These are phyloP conservation scores for Junonia oenone DNA, from an alignment of 2,888 invertebrate species.

Conservation along the genomic window DNA sequence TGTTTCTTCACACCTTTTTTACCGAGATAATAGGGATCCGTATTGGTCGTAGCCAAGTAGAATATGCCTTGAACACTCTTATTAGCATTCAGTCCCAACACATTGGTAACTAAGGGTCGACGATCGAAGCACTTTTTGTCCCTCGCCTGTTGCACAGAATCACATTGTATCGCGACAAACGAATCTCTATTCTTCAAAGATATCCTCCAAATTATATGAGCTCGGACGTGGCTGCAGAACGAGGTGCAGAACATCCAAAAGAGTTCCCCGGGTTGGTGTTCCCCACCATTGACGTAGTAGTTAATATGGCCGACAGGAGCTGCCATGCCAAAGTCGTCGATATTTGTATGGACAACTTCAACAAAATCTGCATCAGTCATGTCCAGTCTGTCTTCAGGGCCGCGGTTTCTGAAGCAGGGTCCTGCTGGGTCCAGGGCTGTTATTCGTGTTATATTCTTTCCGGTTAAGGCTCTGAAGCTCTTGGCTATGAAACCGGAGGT, in stretches of 20 bases:
- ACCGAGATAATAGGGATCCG: slow-evolving; percentile 52
- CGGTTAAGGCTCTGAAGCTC: slow-evolving; percentile 44
- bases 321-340: slow-evolving; percentile 58
- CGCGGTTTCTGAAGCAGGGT: slow-evolving; percentile 56
- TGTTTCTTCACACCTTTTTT: slow-evolving; percentile 50
- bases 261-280: slow-evolving; percentile 42
- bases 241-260: slow-evolving; percentile 34
- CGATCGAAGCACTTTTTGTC: slow-evolving; percentile 36
- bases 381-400: slow-evolving; percentile 51
- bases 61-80: slow-evolving; percentile 39
- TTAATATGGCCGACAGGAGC: slow-evolving; percentile 57
- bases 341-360: slow-evolving; percentile 51
- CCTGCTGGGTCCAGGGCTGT: slow-evolving; percentile 58
- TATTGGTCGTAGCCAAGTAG: slow-evolving; percentile 38
- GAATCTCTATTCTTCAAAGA: slow-evolving; percentile 33
- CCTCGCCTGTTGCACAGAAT: slow-evolving; percentile 41
- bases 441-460: slow-evolving; percentile 44
- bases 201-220: slow-evolving; percentile 36
- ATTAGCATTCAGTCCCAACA: slow-evolving; percentile 36
- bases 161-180: slow-evolving; percentile 39
- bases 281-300: slow-evolving; percentile 63
- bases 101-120: slow-evolving; percentile 35
- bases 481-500: slow-evolving; percentile 58
- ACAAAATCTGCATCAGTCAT: slow-evolving; percentile 57
- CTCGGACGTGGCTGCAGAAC: slow-evolving; percentile 37